Evolutionary conservation across 2,113 vertebrate species (phyloP).

Genomic region (Takifugu flavidus): DNA sequence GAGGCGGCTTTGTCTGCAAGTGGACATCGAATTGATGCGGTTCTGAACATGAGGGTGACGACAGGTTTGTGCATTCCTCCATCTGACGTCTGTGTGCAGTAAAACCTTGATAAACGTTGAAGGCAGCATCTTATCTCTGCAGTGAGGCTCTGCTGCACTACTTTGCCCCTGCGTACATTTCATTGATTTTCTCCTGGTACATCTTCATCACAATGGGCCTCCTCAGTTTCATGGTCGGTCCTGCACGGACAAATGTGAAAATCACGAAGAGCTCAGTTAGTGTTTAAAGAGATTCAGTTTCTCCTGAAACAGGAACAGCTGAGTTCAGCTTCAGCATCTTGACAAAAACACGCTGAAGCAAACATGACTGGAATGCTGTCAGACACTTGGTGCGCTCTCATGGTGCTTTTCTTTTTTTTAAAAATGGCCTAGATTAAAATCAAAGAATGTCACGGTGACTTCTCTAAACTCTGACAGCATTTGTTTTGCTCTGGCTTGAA

Average conservation of each 20-base stretch:
- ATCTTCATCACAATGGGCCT: slow-evolving; percentile 74
- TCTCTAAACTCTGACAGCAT: background rate
- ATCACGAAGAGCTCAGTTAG: background rate
- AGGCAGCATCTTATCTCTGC: background rate
- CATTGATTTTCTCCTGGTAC: slow-evolving; percentile 72
- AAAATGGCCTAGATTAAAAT: background rate
- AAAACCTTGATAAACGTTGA: slow-evolving; percentile 1
- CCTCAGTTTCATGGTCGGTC: slow-evolving; percentile 80
- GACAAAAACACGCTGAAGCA: background rate
- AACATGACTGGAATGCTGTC: slow-evolving; percentile 5
- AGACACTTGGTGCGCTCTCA: background rate
- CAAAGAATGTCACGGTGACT: background rate
- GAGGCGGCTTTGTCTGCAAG: no score
- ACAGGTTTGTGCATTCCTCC: background rate
- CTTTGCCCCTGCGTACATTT: slow-evolving; percentile 59
- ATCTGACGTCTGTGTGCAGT: background rate
- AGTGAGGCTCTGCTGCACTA: slow-evolving; percentile 15
- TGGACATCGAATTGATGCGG: no score
- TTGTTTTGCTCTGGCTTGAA: background rate
- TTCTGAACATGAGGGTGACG: background rate
- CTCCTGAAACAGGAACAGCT: background rate
- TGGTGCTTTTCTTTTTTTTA: background rate
- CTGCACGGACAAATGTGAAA: slow-evolving; percentile 43
- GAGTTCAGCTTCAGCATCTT: background rate
- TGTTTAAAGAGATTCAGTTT: background rate